A percentile compares a stretch with the other conserved stretches of the same genome.
phyloP scores from a whole-genome alignment of 2,797 vertebrate species.

The Eremophila alpestris region DNA sequence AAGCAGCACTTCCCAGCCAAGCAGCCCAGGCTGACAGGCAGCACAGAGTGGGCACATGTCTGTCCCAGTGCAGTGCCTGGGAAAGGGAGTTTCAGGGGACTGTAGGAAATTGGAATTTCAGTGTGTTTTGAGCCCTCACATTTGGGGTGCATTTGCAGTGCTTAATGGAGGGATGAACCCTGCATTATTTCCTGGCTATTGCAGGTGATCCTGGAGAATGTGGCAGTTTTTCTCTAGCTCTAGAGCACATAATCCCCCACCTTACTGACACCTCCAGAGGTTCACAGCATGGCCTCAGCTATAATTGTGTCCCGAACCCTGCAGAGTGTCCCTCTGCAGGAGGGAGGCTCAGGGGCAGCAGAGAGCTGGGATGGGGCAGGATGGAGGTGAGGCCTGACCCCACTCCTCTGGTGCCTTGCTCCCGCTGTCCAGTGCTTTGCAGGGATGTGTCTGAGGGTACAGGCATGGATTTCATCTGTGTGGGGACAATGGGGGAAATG shows the following conservation, averaged over 20 bases:
- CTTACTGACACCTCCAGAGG: background rate
- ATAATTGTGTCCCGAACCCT: background rate
- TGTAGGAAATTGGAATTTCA: background rate
- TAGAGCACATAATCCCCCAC: background rate
- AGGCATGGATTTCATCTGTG: background rate
- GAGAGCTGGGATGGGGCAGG: too few relatives aligned
- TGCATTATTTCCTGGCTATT: background rate
- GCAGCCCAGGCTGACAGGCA: background rate
- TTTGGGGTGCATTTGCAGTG: background rate
- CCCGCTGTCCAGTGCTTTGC: background rate
- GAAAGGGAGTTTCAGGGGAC: background rate
- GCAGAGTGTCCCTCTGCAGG: background rate
- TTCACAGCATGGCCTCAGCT: background rate
- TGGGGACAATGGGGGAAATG: background rate
- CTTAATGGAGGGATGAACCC: background rate
- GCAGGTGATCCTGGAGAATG: background rate
- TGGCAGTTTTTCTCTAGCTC: background rate
- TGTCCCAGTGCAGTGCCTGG: background rate
- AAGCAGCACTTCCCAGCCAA: background rate
- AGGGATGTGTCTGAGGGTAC: background rate
- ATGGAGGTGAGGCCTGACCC: background rate
- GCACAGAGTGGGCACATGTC: background rate
- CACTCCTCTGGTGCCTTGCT: rapidly evolving
- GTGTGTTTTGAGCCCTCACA: rapidly evolving
- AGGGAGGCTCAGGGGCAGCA: background rate